These are phyloP conservation scores for Ctenicera cuprea DNA, from an alignment of 2,888 invertebrate species.

Conservation along the genomic window DNA sequence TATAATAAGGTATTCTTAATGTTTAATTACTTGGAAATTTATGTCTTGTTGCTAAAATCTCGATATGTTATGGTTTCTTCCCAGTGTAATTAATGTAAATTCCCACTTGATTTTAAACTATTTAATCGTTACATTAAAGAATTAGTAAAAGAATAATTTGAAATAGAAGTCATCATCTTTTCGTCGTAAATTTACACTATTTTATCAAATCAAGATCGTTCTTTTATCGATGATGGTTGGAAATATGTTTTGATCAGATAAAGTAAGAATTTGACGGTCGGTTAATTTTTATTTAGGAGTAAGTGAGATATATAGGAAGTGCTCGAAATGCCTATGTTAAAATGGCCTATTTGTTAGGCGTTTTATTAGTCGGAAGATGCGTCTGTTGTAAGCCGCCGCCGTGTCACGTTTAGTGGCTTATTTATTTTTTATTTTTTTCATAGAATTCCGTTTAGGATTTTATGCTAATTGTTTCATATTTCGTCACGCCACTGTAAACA, in stretches of 20 bases:
- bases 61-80: too few relatives aligned
- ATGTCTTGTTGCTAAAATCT: too few relatives aligned
- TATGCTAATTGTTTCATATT: slow-evolving; percentile 44
- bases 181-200: too few relatives aligned
- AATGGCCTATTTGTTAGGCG: neutral
- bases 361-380: neutral
- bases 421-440: neutral
- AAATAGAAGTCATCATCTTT: too few relatives aligned
- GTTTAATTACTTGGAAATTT: too few relatives aligned
- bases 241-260: neutral
- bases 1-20: too few relatives aligned
- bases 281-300: neutral
- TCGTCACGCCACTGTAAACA: slow-evolving; percentile 48
- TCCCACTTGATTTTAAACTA: too few relatives aligned
- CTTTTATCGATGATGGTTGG: too few relatives aligned
- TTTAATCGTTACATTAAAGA: too few relatives aligned
- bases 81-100: too few relatives aligned
- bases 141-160: too few relatives aligned
- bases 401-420: neutral
- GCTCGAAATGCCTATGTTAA: slow-evolving; percentile 4
- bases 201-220: too few relatives aligned
- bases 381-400: neutral
- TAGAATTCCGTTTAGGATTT: slow-evolving; percentile 37
- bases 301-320: slow-evolving; percentile 11
- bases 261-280: neutral